Evolutionary conservation across 2,888 invertebrate genomes (phyloP).

Genomic region (Coleophora flavipennella): DNA sequence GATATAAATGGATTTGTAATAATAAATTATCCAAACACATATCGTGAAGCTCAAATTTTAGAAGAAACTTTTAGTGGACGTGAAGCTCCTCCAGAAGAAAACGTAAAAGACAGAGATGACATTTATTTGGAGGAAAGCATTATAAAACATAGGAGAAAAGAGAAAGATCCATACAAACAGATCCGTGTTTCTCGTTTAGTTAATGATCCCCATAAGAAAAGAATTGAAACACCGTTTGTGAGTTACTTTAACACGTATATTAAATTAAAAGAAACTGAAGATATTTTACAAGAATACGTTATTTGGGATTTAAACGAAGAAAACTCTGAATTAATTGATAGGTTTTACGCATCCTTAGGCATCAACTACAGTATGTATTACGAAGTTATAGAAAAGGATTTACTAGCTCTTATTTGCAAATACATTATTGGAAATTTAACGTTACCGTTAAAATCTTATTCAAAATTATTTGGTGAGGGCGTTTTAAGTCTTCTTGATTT

Average conservation of each 20-base stretch:
- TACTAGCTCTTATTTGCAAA: slow-evolving; percentile 63
- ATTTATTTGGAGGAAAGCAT: slow-evolving; percentile 55
- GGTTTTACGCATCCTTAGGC: slow-evolving; percentile 72
- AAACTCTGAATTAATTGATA: slow-evolving; percentile 65
- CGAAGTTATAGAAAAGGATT: slow-evolving; percentile 64
- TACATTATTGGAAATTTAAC: slow-evolving; percentile 56
- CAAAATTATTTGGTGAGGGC: slow-evolving; percentile 53
- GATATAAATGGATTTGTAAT: slow-evolving; percentile 74
- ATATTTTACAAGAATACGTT: slow-evolving; percentile 50
- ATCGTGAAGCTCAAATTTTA: slow-evolving; percentile 70
- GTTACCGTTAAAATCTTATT: slow-evolving; percentile 38
- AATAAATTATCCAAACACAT: slow-evolving; percentile 74
- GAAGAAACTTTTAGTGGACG: slow-evolving; percentile 73
- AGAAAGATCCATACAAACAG: slow-evolving; percentile 42
- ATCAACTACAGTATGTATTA: slow-evolving; percentile 75
- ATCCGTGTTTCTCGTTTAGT: slow-evolving; percentile 64
- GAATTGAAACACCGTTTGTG: slow-evolving; percentile 42
- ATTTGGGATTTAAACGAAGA: slow-evolving; percentile 54
- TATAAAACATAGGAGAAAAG: slow-evolving; percentile 43
- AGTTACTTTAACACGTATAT: slow-evolving; percentile 75
- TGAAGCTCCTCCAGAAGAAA: slow-evolving; percentile 50
- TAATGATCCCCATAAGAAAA: slow-evolving; percentile 58
- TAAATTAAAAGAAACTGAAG: slow-evolving; percentile 51
- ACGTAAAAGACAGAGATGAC: slow-evolving; percentile 46
- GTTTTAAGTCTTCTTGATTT: slow-evolving; percentile 46